phyloP scores from a whole-genome alignment of 2,888 invertebrate genomes.

The Podotricha telesiphe region DNA sequence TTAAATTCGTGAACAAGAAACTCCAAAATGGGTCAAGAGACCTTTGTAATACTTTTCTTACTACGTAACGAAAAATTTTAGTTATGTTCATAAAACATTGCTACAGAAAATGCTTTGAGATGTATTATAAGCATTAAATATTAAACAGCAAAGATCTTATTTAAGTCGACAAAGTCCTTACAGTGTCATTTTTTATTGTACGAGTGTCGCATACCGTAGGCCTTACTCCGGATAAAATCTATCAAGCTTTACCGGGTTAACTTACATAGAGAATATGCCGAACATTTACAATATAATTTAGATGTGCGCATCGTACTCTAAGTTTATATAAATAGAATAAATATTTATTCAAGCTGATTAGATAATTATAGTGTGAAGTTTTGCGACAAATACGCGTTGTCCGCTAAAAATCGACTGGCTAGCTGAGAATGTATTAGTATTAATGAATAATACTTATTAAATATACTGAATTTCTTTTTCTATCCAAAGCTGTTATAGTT shows the following conservation, averaged over 20 bases:
- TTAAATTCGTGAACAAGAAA: slow-evolving; percentile 29
- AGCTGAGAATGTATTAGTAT: not conserved
- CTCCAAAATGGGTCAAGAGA: slow-evolving; percentile 32
- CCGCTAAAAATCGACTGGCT: not conserved
- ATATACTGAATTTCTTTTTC: not conserved
- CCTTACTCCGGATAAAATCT: not conserved
- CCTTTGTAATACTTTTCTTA: slow-evolving; percentile 31
- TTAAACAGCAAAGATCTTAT: not conserved
- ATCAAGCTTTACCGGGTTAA: not conserved
- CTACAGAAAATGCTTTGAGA: slow-evolving; percentile 1
- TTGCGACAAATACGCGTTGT: not conserved
- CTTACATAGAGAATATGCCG: not conserved
- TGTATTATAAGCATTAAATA: not conserved
- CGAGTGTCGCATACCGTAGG: not conserved
- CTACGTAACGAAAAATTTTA: slow-evolving; percentile 8
- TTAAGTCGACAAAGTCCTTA: not conserved
- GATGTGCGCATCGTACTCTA: not conserved
- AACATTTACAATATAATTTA: not conserved
- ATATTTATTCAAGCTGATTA: not conserved
- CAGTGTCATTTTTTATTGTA: too few relatives aligned
- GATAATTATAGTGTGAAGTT: not conserved
- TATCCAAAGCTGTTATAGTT: not conserved
- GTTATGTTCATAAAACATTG: not conserved
- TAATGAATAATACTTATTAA: not conserved
- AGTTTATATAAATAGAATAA: not conserved